Evolutionary conservation across 2,113 vertebrate genomes (phyloP).

Genomic region (Phainopepla nitens): DNA sequence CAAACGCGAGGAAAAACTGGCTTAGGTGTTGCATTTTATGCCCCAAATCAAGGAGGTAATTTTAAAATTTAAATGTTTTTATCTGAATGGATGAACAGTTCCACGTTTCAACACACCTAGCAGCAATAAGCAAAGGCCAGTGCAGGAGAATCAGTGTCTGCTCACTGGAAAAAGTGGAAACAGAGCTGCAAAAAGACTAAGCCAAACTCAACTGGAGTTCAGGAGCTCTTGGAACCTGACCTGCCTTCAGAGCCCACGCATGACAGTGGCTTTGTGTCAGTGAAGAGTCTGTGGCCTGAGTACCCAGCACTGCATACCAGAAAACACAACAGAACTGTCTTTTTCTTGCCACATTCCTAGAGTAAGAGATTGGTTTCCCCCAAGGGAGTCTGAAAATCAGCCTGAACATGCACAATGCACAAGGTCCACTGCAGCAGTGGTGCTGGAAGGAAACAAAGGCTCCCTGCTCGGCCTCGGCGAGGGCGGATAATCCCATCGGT

Average conservation of each 20-base stretch:
- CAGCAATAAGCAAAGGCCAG: not conserved
- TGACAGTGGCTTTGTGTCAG: not conserved
- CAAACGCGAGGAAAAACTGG: not conserved
- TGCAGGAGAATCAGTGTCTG: not conserved
- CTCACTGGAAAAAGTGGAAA: not conserved
- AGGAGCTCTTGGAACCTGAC: not conserved
- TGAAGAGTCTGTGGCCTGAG: not conserved
- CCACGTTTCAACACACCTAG: not conserved
- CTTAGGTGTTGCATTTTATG: not conserved
- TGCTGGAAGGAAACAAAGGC: slow-evolving; percentile 24
- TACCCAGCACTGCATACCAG: not conserved
- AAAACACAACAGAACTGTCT: not conserved
- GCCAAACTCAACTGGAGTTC: not conserved
- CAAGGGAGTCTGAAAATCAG: not conserved
- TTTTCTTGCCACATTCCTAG: not conserved
- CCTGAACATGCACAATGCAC: not conserved
- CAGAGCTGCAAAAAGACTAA: not conserved
- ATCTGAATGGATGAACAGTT: not conserved
- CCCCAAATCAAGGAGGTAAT: not conserved
- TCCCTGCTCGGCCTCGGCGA: not conserved
- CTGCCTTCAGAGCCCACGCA: not conserved
- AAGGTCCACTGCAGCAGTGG: not conserved
- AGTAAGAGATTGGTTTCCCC: not conserved
- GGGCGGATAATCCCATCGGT: slow-evolving; percentile 42
- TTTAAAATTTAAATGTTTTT: not conserved